Conservation (phyloP, 2,888 invertebrate genomes). For the Agrypnus murinus region DNA sequence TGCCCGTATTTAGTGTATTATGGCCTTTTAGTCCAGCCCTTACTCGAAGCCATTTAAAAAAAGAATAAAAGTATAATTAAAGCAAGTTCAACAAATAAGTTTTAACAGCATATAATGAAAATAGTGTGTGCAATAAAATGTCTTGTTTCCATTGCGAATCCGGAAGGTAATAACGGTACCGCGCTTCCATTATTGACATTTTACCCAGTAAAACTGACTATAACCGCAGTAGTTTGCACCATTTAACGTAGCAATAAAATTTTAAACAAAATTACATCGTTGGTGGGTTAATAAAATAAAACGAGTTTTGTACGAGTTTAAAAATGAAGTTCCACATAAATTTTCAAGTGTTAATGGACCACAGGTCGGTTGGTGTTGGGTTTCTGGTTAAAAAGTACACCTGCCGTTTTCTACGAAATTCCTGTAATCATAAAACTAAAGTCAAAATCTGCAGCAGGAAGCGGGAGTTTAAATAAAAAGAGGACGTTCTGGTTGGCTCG, state of each 20-base stretch:
- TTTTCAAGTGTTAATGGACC: slow-evolving; percentile 8
- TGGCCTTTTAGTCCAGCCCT: no score
- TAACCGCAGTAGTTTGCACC: slow-evolving; percentile 11
- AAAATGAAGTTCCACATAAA: slow-evolving; percentile 17
- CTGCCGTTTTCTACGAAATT: slow-evolving; percentile 27
- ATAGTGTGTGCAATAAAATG: no score
- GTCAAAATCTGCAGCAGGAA: slow-evolving; percentile 13
- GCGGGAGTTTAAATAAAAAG: slow-evolving; percentile 12
- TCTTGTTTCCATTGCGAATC: no score
- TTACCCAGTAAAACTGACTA: not conserved
- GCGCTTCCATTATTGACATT: slow-evolving; percentile 11
- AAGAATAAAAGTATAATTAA: no score
- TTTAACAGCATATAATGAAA: no score
- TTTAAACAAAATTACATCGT: slow-evolving; percentile 1
- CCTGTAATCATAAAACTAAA: slow-evolving; percentile 7
- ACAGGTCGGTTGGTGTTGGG: not conserved
- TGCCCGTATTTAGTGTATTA: no score
- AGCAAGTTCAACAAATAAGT: no score
- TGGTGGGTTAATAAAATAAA: slow-evolving; percentile 12
- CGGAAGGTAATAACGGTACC: not conserved
- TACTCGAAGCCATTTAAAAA: no score
- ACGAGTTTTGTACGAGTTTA: slow-evolving; percentile 12
- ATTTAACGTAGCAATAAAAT: slow-evolving; percentile 2
- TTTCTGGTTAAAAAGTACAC: slow-evolving; percentile 25
- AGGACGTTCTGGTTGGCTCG: not conserved